Conservation (phyloP, 2,888 invertebrate species). For the Lypha dubia region DNA sequence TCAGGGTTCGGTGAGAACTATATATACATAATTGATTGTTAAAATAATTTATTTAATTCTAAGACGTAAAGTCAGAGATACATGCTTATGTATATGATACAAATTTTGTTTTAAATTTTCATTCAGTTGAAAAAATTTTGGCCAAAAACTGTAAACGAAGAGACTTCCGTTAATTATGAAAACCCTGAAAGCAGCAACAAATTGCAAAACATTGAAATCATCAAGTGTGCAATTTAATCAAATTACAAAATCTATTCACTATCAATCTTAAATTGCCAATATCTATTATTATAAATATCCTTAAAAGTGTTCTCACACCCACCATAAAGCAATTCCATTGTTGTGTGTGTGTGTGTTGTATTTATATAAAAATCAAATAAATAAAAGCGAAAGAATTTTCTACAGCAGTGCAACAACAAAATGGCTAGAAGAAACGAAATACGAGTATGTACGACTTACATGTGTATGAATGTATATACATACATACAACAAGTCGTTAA, state of each 20-base stretch:
- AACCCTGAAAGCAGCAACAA: neutral
- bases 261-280: constrained; percentile 46
- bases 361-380: constrained; percentile 9
- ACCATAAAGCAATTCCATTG: neutral
- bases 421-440: neutral
- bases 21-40: too few species aligned
- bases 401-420: neutral
- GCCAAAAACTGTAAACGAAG: too few species aligned
- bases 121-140: too few species aligned
- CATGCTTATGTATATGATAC: too few species aligned
- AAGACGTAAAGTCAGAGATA: too few species aligned
- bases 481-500: too few species aligned
- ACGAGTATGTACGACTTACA: too few species aligned
- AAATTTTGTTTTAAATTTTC: too few species aligned
- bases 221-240: constrained; percentile 23
- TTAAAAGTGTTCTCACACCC: neutral
- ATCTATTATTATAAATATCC: constrained; percentile 26
- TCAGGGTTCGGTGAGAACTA: too few species aligned
- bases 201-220: constrained; percentile 34
- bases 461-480: too few species aligned
- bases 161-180: too few species aligned
- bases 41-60: too few species aligned
- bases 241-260: neutral
- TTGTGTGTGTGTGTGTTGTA: neutral
- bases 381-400: constrained; percentile 5